Conservation (phyloP, 2,113 vertebrate species). For the Rhabdornis inornatus region DNA sequence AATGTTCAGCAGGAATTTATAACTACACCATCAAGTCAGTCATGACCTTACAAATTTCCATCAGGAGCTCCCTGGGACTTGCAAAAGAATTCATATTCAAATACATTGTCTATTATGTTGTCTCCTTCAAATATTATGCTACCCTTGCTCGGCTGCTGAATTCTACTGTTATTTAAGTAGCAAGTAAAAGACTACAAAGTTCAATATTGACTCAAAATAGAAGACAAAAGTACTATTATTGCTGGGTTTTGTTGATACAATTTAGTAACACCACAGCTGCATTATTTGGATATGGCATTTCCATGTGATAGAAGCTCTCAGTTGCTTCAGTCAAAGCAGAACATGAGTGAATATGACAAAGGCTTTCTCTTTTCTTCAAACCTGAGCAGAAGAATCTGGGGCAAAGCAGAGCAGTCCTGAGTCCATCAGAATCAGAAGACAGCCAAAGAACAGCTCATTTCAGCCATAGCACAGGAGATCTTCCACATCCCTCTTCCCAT, state of each 20-base stretch:
- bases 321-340: background rate
- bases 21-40: slow-evolving; percentile 53
- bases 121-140: slow-evolving; percentile 35
- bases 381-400: background rate
- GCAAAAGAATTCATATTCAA: slow-evolving; percentile 5
- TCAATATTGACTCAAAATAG: background rate
- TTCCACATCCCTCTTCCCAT: background rate
- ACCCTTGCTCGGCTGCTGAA: background rate
- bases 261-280: background rate
- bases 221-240: background rate
- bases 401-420: background rate
- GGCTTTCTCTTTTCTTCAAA: background rate
- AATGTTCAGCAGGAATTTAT: slow-evolving; percentile 45
- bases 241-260: background rate
- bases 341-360: background rate
- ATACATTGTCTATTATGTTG: background rate
- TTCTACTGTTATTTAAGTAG: background rate
- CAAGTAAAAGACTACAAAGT: background rate
- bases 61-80: background rate
- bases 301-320: background rate
- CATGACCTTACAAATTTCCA: slow-evolving; percentile 42
- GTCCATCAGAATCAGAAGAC: background rate
- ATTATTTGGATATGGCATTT: background rate
- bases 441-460: background rate
- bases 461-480: background rate